Percentiles rank a stretch among this genome's conserved stretches.
Conservation (phyloP, 1,140 invertebrate species). For the Catajapyx aquilonaris region DNA sequence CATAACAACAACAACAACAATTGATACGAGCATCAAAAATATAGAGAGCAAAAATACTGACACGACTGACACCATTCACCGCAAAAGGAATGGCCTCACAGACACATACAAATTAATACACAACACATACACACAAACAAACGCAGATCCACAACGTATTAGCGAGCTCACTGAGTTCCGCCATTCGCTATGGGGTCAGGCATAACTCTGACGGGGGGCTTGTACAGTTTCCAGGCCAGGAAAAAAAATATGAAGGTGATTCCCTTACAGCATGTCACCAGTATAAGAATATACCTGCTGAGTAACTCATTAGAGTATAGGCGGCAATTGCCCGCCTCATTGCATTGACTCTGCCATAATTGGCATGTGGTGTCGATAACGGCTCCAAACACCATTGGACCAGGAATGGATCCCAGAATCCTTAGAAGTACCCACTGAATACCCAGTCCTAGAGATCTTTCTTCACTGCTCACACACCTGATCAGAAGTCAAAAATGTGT, state of each 20-base stretch:
- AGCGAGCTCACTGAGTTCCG: too few species aligned
- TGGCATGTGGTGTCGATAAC: constrained; percentile 64
- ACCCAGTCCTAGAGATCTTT: constrained; percentile 63
- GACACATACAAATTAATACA: too few species aligned
- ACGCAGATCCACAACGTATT: too few species aligned
- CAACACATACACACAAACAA: too few species aligned
- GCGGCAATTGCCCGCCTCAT: constrained; percentile 34
- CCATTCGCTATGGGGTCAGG: too few species aligned
- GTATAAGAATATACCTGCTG: constrained; percentile 42
- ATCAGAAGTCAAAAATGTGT: too few species aligned
- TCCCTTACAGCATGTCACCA: constrained; percentile 37
- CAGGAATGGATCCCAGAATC: constrained; percentile 59
- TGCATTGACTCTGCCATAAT: constrained; percentile 40
- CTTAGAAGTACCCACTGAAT: constrained; percentile 71
- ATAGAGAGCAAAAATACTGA: too few species aligned
- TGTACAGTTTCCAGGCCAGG: constrained; percentile 43
- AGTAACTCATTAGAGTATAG: constrained; percentile 46
- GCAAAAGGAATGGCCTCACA: too few species aligned
- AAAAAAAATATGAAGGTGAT: constrained; percentile 41
- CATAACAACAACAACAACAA: too few species aligned
- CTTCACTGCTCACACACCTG: constrained; percentile 58
- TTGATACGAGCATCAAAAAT: too few species aligned
- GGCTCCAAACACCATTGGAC: constrained; percentile 61
- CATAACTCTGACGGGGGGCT: constrained; percentile 26
- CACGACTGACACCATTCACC: too few species aligned